Evolutionary conservation across 2,888 invertebrate species (phyloP).

Genomic region (Phrixothrix hirtus): DNA sequence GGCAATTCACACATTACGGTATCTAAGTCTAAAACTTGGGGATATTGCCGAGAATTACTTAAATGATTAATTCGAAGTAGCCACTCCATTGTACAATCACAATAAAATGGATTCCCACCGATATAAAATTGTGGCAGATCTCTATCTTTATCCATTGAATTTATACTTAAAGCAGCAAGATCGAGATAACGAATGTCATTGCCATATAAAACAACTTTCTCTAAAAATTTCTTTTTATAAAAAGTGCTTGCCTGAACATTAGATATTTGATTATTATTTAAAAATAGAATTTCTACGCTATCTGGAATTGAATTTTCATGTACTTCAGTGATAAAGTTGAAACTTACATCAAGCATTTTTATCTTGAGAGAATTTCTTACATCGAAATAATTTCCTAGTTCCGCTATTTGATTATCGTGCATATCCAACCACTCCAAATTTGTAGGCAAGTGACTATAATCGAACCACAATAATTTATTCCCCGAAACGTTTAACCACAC

Average conservation of each 20-base stretch:
- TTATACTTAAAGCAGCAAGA: constrained; percentile 70
- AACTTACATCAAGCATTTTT: constrained; percentile 77
- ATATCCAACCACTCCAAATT: constrained; percentile 81
- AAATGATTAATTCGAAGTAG: constrained; percentile 77
- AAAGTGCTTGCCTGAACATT: constrained; percentile 73
- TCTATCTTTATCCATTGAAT: constrained; percentile 66
- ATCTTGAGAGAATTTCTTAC: constrained; percentile 67
- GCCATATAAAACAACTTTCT: constrained; percentile 75
- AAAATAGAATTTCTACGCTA: constrained; percentile 70
- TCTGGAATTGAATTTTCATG: constrained; percentile 73
- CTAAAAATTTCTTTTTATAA: constrained; percentile 69
- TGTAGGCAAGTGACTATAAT: constrained; percentile 76
- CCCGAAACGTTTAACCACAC: constrained; percentile 82
- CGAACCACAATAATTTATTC: constrained; percentile 78
- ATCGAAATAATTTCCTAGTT: constrained; percentile 74
- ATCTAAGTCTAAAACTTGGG: constrained; percentile 79
- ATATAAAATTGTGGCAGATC: constrained; percentile 79
- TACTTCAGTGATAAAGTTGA: constrained; percentile 70
- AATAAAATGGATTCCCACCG: constrained; percentile 80
- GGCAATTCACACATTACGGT: constrained; percentile 76
- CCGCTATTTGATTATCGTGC: constrained; percentile 77
- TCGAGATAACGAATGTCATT: constrained; percentile 75
- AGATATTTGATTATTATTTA: constrained; percentile 75
- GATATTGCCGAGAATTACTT: constrained; percentile 72
- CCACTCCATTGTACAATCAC: constrained; percentile 90